Conservation (phyloP, 2,888 invertebrate species). For the Acanthosepion pharaonis region DNA sequence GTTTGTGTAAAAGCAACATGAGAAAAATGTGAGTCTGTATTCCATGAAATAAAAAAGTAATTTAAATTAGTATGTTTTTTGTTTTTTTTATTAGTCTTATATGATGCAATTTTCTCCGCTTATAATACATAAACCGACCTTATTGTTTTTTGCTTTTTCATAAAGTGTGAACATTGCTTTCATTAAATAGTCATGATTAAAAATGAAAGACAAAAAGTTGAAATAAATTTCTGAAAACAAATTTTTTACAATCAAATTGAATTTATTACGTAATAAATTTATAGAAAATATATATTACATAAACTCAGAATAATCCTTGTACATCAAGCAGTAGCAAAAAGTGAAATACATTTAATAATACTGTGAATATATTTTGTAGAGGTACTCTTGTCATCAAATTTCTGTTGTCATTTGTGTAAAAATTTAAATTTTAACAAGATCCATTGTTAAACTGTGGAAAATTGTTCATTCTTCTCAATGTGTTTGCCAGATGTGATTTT, state of each 20-base stretch:
- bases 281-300: slow-evolving; percentile 12
- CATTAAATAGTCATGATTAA: too few relatives aligned
- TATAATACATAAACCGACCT: neutral
- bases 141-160: neutral
- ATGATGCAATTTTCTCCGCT: neutral
- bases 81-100: neutral
- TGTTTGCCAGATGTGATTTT: neutral
- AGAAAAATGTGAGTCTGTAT: too few relatives aligned
- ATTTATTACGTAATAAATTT: neutral
- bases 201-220: too few relatives aligned
- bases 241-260: neutral
- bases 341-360: neutral
- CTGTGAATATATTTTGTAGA: too few relatives aligned
- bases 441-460: neutral
- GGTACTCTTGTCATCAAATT: neutral
- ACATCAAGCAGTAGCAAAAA: neutral
- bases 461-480: too few relatives aligned
- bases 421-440: neutral
- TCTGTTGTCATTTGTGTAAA: neutral
- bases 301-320: neutral
- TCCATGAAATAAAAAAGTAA: too few relatives aligned
- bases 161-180: too few relatives aligned
- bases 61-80: too few relatives aligned
- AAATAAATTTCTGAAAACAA: too few relatives aligned
- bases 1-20: too few relatives aligned